These are phyloP conservation scores for Eristalis tenax DNA, from an alignment of 2,888 invertebrate genomes.

Conservation along the genomic window DNA sequence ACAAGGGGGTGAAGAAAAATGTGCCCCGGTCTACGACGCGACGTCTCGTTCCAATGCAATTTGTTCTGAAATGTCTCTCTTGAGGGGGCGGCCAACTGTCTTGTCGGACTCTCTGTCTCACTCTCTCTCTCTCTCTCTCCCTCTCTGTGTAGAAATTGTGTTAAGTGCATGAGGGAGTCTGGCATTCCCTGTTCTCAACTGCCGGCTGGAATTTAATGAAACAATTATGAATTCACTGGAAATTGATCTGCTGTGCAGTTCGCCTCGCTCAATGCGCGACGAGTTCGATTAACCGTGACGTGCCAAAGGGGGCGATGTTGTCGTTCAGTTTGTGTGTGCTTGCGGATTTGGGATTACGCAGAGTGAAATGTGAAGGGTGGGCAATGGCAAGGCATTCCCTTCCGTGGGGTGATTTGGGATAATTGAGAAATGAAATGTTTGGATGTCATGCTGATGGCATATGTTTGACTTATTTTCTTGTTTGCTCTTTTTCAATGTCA, in stretches of 20 bases:
- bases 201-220: background rate
- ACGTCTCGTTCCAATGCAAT: conserved; percentile 15
- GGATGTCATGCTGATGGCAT: background rate
- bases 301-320: conserved; percentile 12
- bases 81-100: background rate
- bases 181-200: background rate
- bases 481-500: background rate
- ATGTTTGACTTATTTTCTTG: background rate
- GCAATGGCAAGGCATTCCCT: background rate
- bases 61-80: conserved; percentile 17
- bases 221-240: conserved; percentile 40
- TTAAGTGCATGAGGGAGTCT: conserved; percentile 13
- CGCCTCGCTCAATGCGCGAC: background rate
- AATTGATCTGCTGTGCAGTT: background rate
- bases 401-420: background rate
- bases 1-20: background rate
- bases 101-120: too few relatives aligned
- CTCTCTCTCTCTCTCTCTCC: background rate
- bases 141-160: background rate
- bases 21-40: background rate
- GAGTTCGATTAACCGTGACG: background rate
- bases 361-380: background rate
- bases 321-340: background rate
- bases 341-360: background rate
- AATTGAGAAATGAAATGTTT: background rate